Evolutionary conservation across 2,888 invertebrate genomes (phyloP).

Genomic region (Callinectes sapidus): DNA sequence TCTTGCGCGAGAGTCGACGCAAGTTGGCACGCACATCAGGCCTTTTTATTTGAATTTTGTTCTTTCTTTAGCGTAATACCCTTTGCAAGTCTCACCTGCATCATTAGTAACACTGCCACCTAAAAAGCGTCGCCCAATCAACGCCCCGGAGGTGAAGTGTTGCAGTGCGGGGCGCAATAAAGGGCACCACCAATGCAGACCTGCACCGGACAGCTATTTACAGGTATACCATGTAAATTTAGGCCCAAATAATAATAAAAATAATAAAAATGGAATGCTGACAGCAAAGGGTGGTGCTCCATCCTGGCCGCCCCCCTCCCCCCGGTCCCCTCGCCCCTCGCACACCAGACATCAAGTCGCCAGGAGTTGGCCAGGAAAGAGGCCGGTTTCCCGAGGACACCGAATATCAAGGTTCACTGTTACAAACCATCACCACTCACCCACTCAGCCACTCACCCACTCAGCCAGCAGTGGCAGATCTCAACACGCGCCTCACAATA

Average conservation of each 20-base stretch:
- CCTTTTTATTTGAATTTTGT: neutral
- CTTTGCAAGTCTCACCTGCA: neutral
- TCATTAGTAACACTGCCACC: neutral
- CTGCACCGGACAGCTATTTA: neutral
- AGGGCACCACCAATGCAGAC: neutral
- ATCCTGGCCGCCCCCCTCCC: neutral
- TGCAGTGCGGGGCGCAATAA: neutral
- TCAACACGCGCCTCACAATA: neutral
- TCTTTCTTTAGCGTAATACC: slow-evolving; percentile 8
- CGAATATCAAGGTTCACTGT: slow-evolving; percentile 12
- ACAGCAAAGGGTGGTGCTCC: neutral
- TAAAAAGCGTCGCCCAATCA: neutral
- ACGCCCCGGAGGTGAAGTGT: neutral
- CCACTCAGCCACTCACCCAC: neutral
- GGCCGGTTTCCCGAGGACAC: slow-evolving; percentile 20
- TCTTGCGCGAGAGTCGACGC: slow-evolving; percentile 28
- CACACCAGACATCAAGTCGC: slow-evolving; percentile 23
- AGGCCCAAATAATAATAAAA: neutral
- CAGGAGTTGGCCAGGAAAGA: slow-evolving; percentile 18
- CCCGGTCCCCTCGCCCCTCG: neutral
- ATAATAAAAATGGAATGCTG: neutral
- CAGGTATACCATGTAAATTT: neutral
- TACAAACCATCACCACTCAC: neutral
- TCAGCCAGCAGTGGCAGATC: neutral
- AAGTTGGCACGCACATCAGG: neutral